Percentiles rank a stretch among this genome's conserved stretches.
These are phyloP conservation scores for Clupea harengus DNA, from an alignment of 2,113 vertebrate genomes.

Conservation along the genomic window DNA sequence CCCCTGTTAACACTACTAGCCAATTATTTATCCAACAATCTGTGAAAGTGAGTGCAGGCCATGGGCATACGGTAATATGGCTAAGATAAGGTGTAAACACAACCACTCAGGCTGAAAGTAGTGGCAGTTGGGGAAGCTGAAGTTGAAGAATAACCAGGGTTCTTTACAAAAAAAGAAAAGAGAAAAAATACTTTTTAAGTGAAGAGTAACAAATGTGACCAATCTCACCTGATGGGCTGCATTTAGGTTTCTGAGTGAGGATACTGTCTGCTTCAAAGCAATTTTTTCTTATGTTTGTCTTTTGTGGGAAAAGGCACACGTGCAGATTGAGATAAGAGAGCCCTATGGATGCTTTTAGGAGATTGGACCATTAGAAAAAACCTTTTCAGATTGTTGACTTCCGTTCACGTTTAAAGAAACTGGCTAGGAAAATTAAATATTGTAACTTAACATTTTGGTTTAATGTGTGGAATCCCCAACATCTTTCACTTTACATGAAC, in stretches of 20 bases:
- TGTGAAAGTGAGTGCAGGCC: neutral
- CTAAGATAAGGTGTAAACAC: slow-evolving; percentile 9
- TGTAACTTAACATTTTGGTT: neutral
- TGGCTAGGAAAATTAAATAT: neutral
- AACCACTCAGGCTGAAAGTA: neutral
- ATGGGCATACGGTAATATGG: neutral
- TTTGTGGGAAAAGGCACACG: slow-evolving; percentile 4
- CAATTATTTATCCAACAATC: slow-evolving; percentile 18
- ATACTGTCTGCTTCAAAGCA: neutral
- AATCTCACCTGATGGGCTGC: neutral
- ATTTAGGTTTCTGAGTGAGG: neutral
- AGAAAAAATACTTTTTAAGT: no score
- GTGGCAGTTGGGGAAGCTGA: neutral
- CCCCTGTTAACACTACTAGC: slow-evolving; percentile 11
- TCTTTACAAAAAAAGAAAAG: neutral
- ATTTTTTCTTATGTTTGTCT: neutral
- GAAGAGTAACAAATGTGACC: neutral
- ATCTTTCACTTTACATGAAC: neutral
- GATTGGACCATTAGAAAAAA: slow-evolving; percentile 21
- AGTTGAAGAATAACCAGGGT: neutral
- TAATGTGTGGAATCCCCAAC: neutral
- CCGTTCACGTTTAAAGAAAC: slow-evolving; percentile 20
- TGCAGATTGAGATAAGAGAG: slow-evolving; percentile 12
- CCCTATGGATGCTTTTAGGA: slow-evolving; percentile 15
- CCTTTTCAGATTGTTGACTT: slow-evolving; percentile 33